Evolutionary conservation across 2,797 vertebrate species (phyloP).

Genomic region (Eleutherodactylus coqui): DNA sequence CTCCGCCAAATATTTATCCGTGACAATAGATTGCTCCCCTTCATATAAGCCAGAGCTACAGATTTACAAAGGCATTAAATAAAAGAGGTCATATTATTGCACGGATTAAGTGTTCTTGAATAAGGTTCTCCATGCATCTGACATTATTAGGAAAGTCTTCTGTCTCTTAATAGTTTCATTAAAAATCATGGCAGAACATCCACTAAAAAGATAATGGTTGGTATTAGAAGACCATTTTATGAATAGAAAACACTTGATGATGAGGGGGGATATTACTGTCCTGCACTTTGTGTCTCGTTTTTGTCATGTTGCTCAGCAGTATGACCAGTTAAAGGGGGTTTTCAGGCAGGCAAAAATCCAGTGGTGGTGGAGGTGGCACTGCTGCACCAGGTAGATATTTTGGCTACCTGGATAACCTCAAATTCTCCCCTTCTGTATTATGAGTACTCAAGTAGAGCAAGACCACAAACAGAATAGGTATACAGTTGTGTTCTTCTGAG

Average conservation of each 20-base stretch:
- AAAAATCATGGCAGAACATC: background rate
- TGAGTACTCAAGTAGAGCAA: too few relatives aligned
- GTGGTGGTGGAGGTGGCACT: too few relatives aligned
- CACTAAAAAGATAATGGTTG: background rate
- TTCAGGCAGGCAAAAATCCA: too few relatives aligned
- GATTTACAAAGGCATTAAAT: conserved; percentile 9
- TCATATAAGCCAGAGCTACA: conserved; percentile 18
- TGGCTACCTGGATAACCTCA: too few relatives aligned
- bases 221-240: background rate
- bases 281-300: background rate
- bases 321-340: too few relatives aligned
- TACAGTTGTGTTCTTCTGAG: background rate
- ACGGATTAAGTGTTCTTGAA: conserved; percentile 58
- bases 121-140: conserved; percentile 7
- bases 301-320: background rate
- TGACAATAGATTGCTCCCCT: conserved; percentile 45
- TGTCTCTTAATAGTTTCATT: background rate
- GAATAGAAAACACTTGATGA: background rate
- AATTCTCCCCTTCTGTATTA: background rate
- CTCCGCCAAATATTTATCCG: conserved; percentile 37
- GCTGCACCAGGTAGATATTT: too few relatives aligned
- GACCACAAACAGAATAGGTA: background rate
- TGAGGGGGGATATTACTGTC: background rate
- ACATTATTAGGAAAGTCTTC: background rate
- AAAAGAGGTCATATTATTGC: conserved; percentile 47